Percentiles rank a stretch among this genome's conserved stretches.
Conservation (phyloP, 2,113 vertebrate species). For the Symphodus melops region DNA sequence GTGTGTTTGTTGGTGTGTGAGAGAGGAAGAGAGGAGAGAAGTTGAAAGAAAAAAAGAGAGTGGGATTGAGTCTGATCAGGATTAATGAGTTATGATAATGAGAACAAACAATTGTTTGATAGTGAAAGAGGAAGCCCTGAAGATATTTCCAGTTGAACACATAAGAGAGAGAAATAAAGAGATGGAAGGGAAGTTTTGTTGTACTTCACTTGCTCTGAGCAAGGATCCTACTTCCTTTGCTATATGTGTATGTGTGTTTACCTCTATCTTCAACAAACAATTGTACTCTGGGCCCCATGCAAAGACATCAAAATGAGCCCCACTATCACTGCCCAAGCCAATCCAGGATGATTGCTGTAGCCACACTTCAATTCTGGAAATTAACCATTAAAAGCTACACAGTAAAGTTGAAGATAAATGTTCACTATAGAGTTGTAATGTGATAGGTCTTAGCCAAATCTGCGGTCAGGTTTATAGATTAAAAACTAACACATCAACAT, state of each 20-base stretch:
- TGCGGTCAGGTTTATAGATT: too few relatives aligned
- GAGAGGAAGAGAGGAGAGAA: neutral
- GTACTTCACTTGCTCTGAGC: constrained; percentile 46
- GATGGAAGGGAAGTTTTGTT: constrained; percentile 40
- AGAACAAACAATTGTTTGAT: constrained; percentile 76
- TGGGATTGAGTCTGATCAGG: constrained; percentile 63
- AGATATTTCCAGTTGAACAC: constrained; percentile 55
- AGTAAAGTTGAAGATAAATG: too few relatives aligned
- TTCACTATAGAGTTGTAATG: too few relatives aligned
- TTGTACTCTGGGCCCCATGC: neutral
- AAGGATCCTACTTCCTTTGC: constrained; percentile 1
- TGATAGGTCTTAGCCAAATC: too few relatives aligned
- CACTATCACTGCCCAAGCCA: too few relatives aligned
- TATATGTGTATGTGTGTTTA: neutral
- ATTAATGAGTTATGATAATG: constrained; percentile 78
- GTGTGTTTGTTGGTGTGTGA: neutral
- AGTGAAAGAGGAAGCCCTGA: constrained; percentile 61
- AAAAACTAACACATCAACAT: too few relatives aligned
- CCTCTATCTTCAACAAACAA: neutral
- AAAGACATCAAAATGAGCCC: too few relatives aligned
- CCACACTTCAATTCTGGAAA: too few relatives aligned
- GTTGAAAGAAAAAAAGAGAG: constrained; percentile 39
- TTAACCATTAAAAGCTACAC: too few relatives aligned
- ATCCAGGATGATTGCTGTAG: too few relatives aligned
- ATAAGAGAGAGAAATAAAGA: constrained; percentile 21